Base-by-base conservation (phyloP, 2,113 vertebrate species). In the Passer domesticus region DNA sequence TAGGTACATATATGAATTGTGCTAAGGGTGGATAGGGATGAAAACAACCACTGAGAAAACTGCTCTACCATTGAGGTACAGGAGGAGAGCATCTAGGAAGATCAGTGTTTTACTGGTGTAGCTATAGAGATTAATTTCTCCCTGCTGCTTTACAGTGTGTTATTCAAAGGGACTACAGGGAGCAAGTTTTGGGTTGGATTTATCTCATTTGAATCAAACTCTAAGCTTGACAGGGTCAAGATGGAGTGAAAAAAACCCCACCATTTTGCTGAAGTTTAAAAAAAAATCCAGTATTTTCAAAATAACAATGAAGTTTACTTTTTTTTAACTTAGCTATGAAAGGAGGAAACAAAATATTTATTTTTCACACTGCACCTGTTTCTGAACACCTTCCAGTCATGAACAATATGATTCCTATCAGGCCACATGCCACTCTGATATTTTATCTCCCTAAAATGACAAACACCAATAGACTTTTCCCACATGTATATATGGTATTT, bases 401-500 rank as follows among this genome's bases (percentile, higher is more conserved):
- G 28, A 84, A 37, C 77, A 93, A 43, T 62, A 50, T n/a, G 79
- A 96, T 88, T 86, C 27, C 16, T 88, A 41, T 88, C 82, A 87
- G 66, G 35, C 27, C 21, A 47, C 7, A 1, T 22, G 27, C 56
- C 14, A 50, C 23, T 55, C 44, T 18, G 6, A 13, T 33, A 4
- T 63, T 83, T 56, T 3, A 7, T 52, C 25, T 81, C 20, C 8
- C 20, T 55, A 15, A 15, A 55, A 67, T 24, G 17, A 41, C 55
- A 86, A 80, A n/a, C 13, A 4, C 7, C 12, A 6, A 5, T 4
- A 43, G 17, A 22, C 2, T 25, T 69, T 73, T 77, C 23, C 25
- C 23, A 30, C 28, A 25, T 33, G 37, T 18, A 37, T 0, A 0
- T 16, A 5, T 33, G 4, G 30, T 66, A 62, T 47, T 84, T 83